Base-by-base conservation (phyloP, 2,888 invertebrate genomes). In the Minunthozetes semirufus region DNA sequence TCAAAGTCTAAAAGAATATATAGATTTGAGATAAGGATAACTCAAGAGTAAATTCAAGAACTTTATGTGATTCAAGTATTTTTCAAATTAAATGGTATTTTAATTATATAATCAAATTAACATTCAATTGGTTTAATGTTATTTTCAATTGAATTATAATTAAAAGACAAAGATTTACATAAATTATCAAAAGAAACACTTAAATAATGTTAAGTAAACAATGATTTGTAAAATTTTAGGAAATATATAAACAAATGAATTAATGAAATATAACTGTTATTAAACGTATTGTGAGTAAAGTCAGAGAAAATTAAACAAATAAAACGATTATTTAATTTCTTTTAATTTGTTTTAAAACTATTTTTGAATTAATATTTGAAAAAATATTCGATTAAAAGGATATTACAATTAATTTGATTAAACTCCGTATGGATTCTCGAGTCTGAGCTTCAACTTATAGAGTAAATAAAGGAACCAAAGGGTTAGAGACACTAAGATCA, bases 341-440 rank as follows among this genome's bases (percentile, higher is more conserved):
- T 50, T 8, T 3, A 50, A 50, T 46, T 33, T 33, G 33, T 4
- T 33, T 33, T 33, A 33, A 33, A 33, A 33, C 33, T 33, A 33
- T 33, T 33, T 9, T 6, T 6, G 9, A 33, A 4, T 33, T 33
- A 15, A 11, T 46, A 46, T 50, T 50, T 50, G 50, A 50, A 50
- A 50, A n/a, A 50, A 50, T 50, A 50, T 8, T 8, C 3, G 13
- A 50, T n/a, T 13, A 50, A 50, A 50, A 50, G 6, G n/a, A 50
- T 50, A n/a, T 50, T 50, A 13, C 50, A 50, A 13, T 50, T 50
- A 50, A n/a, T 8, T 8, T 50, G 15, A 8, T 50, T 50, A 59
- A 59, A 59, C 59, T 59, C 59, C 59, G 25, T 59, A 59, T 25
- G 59, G 59, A 59, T 59, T 59, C 19, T 59, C 59, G 19, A 59